Evolutionary conservation across 1,140 invertebrate genomes (phyloP).

Genomic region (Leptoteleia sp.): DNA sequence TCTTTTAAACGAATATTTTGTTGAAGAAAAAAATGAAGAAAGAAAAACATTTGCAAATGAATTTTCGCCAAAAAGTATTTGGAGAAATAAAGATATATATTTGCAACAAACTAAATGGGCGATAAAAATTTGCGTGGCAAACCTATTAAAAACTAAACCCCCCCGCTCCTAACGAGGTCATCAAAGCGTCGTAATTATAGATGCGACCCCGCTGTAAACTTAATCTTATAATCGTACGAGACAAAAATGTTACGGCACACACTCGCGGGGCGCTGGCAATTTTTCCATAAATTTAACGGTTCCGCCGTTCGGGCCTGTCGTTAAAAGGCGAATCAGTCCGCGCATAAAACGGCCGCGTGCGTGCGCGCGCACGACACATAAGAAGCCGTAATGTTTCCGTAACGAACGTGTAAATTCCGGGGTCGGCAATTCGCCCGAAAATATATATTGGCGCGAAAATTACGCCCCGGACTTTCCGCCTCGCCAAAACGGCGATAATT

Average conservation of each 20-base stretch:
- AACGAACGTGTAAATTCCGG: constrained; percentile 59
- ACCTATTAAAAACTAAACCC: too few species aligned
- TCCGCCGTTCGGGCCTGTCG: constrained; percentile 20
- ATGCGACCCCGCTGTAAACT: constrained; percentile 26
- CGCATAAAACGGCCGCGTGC: constrained; percentile 51
- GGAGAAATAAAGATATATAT: too few species aligned
- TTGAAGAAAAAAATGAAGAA: too few species aligned
- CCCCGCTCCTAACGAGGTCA: constrained; percentile 25
- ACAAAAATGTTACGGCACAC: constrained; percentile 45
- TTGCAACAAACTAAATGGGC: too few species aligned
- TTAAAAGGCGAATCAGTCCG: constrained; percentile 40
- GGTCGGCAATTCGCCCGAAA: too few species aligned
- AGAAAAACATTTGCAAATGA: too few species aligned
- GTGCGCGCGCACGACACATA: constrained; percentile 2
- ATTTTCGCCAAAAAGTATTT: too few species aligned
- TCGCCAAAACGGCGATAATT: constrained; percentile 55
- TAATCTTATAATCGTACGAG: constrained; percentile 48
- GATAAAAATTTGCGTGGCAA: too few species aligned
- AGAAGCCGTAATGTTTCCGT: constrained; percentile 44
- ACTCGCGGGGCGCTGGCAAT: constrained; percentile 21
- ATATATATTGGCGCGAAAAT: too few species aligned
- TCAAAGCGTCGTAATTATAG: constrained; percentile 22
- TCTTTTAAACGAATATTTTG: too few species aligned
- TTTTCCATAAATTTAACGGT: constrained; percentile 45
- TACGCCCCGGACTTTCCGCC: constrained; percentile 24